Base-by-base conservation (phyloP, 2,113 vertebrate species). In the Neodon shergylaensis region DNA sequence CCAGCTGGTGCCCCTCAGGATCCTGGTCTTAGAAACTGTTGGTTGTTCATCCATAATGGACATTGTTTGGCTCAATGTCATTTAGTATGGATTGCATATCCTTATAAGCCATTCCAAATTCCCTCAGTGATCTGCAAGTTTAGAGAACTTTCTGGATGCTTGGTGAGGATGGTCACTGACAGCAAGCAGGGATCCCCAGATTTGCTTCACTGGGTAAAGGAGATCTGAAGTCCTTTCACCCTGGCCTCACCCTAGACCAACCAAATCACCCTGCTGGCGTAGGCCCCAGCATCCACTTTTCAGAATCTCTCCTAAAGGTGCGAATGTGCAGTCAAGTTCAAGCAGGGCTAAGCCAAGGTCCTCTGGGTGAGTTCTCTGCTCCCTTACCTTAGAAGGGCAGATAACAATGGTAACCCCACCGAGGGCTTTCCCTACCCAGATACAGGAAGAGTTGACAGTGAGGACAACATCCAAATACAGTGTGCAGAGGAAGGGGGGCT, bases 151-250 rank as follows among this genome's bases (percentile, higher is more conserved):
- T 36, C 33, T 86, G 44, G n/a, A 33, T 2, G 26, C n/a, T 63
- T 36, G 0, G 5, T 8, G 7, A 39, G 39, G 21, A n/a, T n/a
- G 2, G 12, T 68, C 28, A 73, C n/a, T 31, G 31, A 22, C 44
- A 3, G n/a, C 2, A 28, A 12, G n/a, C 9, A 0, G 1, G 1
- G 12, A 49, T 73, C 65, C 63, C 26, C 28, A 63, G 13, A 16
- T 65, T 44, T 19, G 14, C 31, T 39, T 19, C 47, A 31, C 14
- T 13, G 12, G 36, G 33, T 3, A 16, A 44, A 61, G 54, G 1
- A 19, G 14, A 39, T 65, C 5, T 31, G 42, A 42, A 68, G 39
- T 24, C 39, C 39, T 42, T 33, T 44, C 1, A 13, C 33, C 85
- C 31, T 36, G n/a, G 39, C 11, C 65, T 79, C 1, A 0, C 12